Percentiles rank a stretch among this genome's conserved stretches.
Conservation (phyloP, 2,888 invertebrate species). For the Lamellibrachia columna region DNA sequence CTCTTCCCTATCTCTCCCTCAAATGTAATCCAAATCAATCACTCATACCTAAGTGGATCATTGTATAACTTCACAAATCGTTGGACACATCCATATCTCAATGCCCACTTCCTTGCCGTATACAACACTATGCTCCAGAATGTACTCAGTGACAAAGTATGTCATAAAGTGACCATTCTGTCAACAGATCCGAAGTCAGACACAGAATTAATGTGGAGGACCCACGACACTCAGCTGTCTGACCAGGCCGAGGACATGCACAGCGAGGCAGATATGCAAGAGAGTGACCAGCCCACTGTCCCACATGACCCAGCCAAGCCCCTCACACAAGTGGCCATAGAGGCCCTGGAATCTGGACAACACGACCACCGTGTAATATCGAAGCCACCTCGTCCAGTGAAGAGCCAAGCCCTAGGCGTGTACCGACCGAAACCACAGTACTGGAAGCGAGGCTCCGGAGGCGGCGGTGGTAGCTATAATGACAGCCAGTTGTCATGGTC, state of each 20-base stretch:
- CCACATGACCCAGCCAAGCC: conserved; percentile 29
- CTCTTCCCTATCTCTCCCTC: background rate
- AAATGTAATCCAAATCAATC: background rate
- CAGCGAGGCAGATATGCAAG: conserved; percentile 41
- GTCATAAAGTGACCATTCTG: background rate
- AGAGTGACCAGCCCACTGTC: conserved; percentile 33
- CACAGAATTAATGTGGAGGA: conserved; percentile 13
- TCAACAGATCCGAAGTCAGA: conserved; percentile 23
- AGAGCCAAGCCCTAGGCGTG: conserved; percentile 24
- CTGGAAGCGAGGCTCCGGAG: conserved; percentile 29
- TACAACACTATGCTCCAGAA: too few species aligned
- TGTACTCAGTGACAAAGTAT: too few species aligned
- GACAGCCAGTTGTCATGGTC: conserved; percentile 39
- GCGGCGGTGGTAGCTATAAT: conserved; percentile 37
- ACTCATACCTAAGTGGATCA: background rate
- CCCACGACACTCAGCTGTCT: background rate
- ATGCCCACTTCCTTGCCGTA: background rate
- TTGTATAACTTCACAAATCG: background rate
- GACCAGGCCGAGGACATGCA: conserved; percentile 27
- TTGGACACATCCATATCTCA: background rate
- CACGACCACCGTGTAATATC: conserved; percentile 22
- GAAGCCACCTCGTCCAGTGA: background rate
- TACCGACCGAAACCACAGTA: conserved; percentile 37
- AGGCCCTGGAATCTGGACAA: conserved; percentile 34
- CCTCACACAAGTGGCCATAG: conserved; percentile 39